Percentiles rank a stretch among this genome's conserved stretches.
Evolutionary conservation across 2,888 invertebrate genomes (phyloP).

Genomic region (Erpobdella octoculata): DNA sequence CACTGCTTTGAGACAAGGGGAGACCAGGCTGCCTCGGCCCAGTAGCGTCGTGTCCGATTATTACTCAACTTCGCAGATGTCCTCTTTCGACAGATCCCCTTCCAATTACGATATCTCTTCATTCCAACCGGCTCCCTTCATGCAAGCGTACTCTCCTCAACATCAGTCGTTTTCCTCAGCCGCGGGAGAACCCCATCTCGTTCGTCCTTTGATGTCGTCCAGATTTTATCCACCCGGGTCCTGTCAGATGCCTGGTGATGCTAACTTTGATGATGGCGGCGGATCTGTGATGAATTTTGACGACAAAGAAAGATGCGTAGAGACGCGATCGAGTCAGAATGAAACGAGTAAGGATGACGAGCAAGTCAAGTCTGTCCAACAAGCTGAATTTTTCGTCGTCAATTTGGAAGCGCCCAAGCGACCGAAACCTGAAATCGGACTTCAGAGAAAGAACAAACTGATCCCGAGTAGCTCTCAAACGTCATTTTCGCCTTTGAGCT

Average conservation of each 20-base stretch:
- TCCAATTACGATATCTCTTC: neutral
- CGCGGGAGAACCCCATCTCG: neutral
- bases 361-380: neutral
- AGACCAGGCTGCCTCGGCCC: neutral
- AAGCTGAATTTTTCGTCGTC: conserved; percentile 20
- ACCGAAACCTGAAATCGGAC: conserved; percentile 14
- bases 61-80: neutral
- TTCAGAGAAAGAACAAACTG: neutral
- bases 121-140: neutral
- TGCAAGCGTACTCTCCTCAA: neutral
- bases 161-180: conserved; percentile 18
- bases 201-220: neutral
- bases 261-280: neutral
- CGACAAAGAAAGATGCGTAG: neutral
- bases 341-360: neutral
- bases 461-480: neutral
- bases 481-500: neutral
- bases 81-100: neutral
- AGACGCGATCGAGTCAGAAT: neutral
- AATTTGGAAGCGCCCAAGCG: conserved; percentile 19
- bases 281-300: neutral
- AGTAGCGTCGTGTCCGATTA: conserved; percentile 21
- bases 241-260: neutral
- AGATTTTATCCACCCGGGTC: no score
- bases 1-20: neutral